A percentile compares a stretch with the other conserved stretches of the same genome.
phyloP scores from a whole-genome alignment of 2,113 vertebrate genomes.

The Stercorarius parasiticus region DNA sequence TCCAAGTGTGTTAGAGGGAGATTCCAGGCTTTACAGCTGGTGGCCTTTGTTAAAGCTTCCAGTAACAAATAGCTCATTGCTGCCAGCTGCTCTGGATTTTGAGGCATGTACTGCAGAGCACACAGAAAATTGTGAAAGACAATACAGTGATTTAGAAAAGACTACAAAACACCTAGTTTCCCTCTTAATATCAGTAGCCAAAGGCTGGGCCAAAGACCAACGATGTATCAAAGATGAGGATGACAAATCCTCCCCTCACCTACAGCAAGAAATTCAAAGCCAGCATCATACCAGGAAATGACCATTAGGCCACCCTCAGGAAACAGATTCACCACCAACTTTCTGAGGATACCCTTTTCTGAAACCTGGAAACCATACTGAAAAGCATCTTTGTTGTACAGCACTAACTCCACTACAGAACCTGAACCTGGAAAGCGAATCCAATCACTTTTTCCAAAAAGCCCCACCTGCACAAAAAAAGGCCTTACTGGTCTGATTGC shows the following conservation, averaged over 20 bases:
- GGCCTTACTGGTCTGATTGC: neutral
- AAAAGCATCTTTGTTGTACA: neutral
- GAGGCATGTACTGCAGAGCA: neutral
- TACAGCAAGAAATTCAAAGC: neutral
- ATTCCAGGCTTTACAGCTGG: neutral
- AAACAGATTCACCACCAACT: neutral
- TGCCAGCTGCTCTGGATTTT: neutral
- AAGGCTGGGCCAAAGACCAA: neutral
- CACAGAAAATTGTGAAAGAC: neutral
- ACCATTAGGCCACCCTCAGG: neutral
- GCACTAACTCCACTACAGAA: neutral
- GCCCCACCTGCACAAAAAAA: neutral
- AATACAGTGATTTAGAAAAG: neutral
- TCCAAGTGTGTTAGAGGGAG: constrained; percentile 10
- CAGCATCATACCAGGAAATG: neutral
- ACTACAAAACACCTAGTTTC: neutral
- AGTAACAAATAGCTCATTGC: neutral
- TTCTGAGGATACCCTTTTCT: neutral
- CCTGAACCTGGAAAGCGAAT: neutral
- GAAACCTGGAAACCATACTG: neutral
- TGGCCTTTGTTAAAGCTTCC: neutral
- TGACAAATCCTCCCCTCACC: neutral
- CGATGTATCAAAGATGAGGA: neutral
- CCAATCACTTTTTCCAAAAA: neutral
- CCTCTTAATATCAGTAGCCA: neutral